Conservation (phyloP, 2,797 vertebrate genomes). For the Lepidocolaptes lacrymiger region DNA sequence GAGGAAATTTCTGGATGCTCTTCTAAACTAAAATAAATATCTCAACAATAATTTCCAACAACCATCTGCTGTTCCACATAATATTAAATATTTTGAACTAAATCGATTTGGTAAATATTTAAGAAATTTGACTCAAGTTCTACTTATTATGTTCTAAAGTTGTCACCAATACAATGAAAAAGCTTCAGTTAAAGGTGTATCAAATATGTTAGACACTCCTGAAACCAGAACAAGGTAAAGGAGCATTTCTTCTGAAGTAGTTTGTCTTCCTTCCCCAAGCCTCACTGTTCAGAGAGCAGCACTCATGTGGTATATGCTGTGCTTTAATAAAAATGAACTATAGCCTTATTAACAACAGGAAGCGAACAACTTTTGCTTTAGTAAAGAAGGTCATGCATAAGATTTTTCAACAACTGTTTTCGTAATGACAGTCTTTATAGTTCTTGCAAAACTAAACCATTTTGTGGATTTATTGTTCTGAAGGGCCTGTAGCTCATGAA, state of each 20-base stretch:
- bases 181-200: background rate
- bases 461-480: constrained; percentile 8
- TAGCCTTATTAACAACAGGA: background rate
- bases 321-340: constrained; percentile 4
- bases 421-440: background rate
- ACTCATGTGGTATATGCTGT: background rate
- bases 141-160: background rate
- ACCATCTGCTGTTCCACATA: background rate
- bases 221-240: background rate
- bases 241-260: background rate
- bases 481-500: background rate
- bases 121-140: background rate
- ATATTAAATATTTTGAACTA: background rate
- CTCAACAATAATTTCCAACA: background rate
- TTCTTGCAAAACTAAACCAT: background rate
- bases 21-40: background rate
- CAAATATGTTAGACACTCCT: background rate
- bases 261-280: background rate
- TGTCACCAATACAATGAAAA: background rate
- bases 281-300: background rate
- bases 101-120: background rate
- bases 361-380: background rate
- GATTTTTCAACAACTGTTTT: constrained; percentile 19
- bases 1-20: background rate
- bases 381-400: background rate